Conservation (phyloP, 2,797 vertebrate species). For the Anisognathus igniventris region DNA sequence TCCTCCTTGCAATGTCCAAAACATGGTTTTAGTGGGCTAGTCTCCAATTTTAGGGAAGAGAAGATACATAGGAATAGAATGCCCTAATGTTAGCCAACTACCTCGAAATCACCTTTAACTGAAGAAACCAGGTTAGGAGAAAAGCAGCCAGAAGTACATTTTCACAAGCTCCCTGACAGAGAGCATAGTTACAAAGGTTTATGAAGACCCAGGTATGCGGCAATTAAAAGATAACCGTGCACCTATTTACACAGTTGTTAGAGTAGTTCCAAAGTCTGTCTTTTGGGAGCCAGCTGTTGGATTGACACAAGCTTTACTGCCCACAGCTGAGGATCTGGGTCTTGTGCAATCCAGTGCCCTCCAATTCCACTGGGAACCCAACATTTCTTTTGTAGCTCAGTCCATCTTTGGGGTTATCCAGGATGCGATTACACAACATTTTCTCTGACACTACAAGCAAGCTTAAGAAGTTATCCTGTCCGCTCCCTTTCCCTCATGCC, state of each 20-base stretch:
- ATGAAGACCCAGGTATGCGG: not conserved
- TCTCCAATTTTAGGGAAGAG: not conserved
- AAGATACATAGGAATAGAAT: not conserved
- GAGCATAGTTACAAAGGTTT: not conserved
- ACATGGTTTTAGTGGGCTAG: not conserved
- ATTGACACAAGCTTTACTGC: not conserved
- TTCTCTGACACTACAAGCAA: not conserved
- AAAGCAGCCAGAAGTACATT: not conserved
- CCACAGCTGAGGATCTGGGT: not conserved
- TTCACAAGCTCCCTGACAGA: not conserved
- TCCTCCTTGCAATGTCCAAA: not conserved
- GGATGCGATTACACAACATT: slow-evolving; percentile 6
- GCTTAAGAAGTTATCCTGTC: not conserved
- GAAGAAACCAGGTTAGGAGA: not conserved
- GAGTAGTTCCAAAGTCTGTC: slow-evolving; percentile 40
- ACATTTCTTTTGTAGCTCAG: slow-evolving; percentile 7
- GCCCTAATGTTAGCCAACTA: not conserved
- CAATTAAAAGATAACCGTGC: slow-evolving; percentile 20
- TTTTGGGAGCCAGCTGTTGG: slow-evolving; percentile 23
- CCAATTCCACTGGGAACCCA: not conserved
- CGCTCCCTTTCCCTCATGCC: not conserved
- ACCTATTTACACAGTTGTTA: slow-evolving; percentile 35
- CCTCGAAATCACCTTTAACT: not conserved
- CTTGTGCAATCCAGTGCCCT: slow-evolving; percentile 25
- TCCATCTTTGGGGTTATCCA: not conserved